Evolutionary conservation across 2,888 invertebrate genomes (phyloP), one percentile per base, ranked within the genome.

Genomic region (Calliscelio sp.): DNA sequence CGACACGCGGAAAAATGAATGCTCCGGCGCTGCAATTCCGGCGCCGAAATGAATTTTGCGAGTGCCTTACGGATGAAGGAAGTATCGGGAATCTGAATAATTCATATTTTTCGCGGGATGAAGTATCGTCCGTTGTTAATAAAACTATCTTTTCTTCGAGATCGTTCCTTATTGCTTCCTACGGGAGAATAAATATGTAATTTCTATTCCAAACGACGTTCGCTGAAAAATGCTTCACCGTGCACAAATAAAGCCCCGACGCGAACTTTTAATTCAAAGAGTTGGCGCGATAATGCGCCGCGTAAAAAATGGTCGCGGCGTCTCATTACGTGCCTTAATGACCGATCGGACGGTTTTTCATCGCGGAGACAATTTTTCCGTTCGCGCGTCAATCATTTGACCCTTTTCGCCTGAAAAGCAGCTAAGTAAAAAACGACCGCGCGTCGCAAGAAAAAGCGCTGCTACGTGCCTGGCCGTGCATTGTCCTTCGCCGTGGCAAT

Each of bases 281-380:
- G 8, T n/a, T 49, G 22, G 53, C 68, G 61, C 24, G 55, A 63
- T 71, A 71, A 65, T 55, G 51, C 46, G n/a, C 8, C 18, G 32
- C 38, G 51, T 49, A 73, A 73, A 79, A 80, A 73, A 73, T 73
- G 38, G 53, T 10, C 28, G 35, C 55, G 28, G 24, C 3, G 35
- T 51, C 77, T 81, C 71, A 46, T 84, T 81, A 81, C 71, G 44
- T 41, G 44, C 80, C 44, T 68, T 81, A 77, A 84, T 55, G 70
- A 57, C 68, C 63, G 55, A 71, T 73, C 68, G 81, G 35, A 35
- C 63, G 46, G 49, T 61, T 79, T 66, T 63, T 55, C 68, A 74
- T 28, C 53, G 73, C 32, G 61, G 57, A 46, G 38, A 51, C 65
- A 63, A 79, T 68, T 59, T 63, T 68, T 57, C 28, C 51, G 61